These are phyloP conservation scores for Andricus grossulariae DNA, from an alignment of 1,140 invertebrate genomes.

Conservation along the genomic window DNA sequence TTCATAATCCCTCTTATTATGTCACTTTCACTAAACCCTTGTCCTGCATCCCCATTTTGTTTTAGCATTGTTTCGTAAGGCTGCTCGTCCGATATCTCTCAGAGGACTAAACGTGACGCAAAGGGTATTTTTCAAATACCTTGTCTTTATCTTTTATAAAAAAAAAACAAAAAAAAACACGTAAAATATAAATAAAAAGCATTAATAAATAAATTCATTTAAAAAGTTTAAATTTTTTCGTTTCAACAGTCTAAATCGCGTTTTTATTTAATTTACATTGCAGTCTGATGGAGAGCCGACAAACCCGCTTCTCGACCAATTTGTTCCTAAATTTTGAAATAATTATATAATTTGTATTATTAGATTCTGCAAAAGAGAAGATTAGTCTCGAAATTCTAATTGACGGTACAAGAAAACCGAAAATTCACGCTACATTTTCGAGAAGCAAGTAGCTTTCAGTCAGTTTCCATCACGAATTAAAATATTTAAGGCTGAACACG, in stretches of 20 bases:
- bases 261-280: not conserved
- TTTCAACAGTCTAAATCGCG: not conserved
- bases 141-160: not conserved
- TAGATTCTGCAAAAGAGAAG: no score
- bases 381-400: no score
- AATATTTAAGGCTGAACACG: no score
- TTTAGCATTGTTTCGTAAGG: constrained; percentile 46
- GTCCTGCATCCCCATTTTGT: constrained; percentile 29
- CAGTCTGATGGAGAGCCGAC: constrained; percentile 6
- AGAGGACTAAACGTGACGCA: constrained; percentile 57
- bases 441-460: no score
- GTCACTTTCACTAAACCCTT: constrained; percentile 23
- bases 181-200: constrained; percentile 55
- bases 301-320: not conserved
- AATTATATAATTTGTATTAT: not conserved
- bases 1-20: constrained; percentile 33
- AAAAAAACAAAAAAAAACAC: constrained; percentile 14
- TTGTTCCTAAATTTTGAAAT: not conserved
- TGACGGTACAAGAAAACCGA: no score
- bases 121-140: constrained; percentile 38
- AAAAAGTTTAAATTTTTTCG: constrained; percentile 42
- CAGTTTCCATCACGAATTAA: no score
- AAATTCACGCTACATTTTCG: no score
- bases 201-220: constrained; percentile 61
- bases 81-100: constrained; percentile 56